phyloP scores from a whole-genome alignment of 2,888 invertebrate genomes.

The Xanthia togata region DNA sequence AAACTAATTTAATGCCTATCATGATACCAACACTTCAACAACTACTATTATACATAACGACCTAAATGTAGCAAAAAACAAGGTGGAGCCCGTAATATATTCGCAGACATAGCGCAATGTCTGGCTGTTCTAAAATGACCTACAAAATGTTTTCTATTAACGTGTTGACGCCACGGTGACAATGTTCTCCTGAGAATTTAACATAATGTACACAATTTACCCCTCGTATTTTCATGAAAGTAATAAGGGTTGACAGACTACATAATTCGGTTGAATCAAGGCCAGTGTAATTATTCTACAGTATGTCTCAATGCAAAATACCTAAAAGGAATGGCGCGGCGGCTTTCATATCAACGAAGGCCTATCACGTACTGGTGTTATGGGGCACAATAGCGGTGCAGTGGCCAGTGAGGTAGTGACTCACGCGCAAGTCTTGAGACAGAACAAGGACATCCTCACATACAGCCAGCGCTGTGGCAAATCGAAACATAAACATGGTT shows the following conservation, averaged over 20 bases:
- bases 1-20: constrained; percentile 68
- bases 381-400: constrained; percentile 80
- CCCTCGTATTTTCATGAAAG: constrained; percentile 19
- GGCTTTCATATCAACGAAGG: constrained; percentile 69
- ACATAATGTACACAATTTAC: constrained; percentile 27
- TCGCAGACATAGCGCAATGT: constrained; percentile 39
- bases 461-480: constrained; percentile 79
- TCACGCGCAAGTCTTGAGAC: constrained; percentile 80
- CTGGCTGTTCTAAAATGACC: constrained; percentile 47
- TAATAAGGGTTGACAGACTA: constrained; percentile 61
- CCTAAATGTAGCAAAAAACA: constrained; percentile 53
- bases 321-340: constrained; percentile 53
- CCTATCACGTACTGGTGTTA: constrained; percentile 77
- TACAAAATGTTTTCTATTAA: constrained; percentile 46
- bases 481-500: constrained; percentile 88
- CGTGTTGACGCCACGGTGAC: constrained; percentile 16
- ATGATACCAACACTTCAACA: constrained; percentile 64
- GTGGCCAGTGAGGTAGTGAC: constrained; percentile 82
- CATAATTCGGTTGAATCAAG: constrained; percentile 51
- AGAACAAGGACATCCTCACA: constrained; percentile 86
- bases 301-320: constrained; percentile 50
- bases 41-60: constrained; percentile 53
- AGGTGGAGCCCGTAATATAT: constrained; percentile 54
- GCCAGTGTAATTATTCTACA: constrained; percentile 53
- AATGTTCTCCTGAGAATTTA: constrained; percentile 55